Evolutionary conservation across 2,888 invertebrate species (phyloP).

Genomic region (Parapristionchus giblindavisi): DNA sequence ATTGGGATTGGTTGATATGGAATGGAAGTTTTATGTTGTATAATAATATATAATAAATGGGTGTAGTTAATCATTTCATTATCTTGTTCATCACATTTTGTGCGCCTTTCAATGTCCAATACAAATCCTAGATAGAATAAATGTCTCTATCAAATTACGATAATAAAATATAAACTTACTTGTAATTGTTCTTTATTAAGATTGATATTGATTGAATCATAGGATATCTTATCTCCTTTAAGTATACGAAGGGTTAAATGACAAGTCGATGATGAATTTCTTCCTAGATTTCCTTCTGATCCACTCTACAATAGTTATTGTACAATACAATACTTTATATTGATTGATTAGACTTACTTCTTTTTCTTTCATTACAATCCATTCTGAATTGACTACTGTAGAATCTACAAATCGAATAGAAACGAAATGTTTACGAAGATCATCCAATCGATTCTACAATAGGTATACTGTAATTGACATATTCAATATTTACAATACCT

Average conservation of each 20-base stretch:
- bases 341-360: conserved; percentile 36
- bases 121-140: conserved; percentile 41
- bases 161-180: neutral
- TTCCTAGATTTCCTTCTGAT: conserved; percentile 11
- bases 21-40: conserved; percentile 9
- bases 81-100: conserved; percentile 40
- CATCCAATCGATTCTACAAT: conserved; percentile 4
- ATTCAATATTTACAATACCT: too few species aligned
- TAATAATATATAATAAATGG: conserved; percentile 26
- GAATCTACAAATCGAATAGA: conserved; percentile 48
- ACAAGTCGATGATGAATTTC: neutral
- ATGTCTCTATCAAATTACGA: neutral
- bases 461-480: too few species aligned
- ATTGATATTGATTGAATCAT: conserved; percentile 2
- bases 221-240: neutral
- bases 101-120: conserved; percentile 50
- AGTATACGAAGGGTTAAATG: neutral
- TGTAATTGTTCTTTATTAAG: conserved; percentile 29
- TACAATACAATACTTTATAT: neutral
- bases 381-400: conserved; percentile 47
- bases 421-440: conserved; percentile 35
- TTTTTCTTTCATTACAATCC: conserved; percentile 44
- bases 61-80: neutral
- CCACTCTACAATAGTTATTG: conserved; percentile 15
- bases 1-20: conserved; percentile 22